These are phyloP conservation scores for Drosophila neotestacea DNA, from an alignment of 2,888 invertebrate species.

Conservation along the genomic window DNA sequence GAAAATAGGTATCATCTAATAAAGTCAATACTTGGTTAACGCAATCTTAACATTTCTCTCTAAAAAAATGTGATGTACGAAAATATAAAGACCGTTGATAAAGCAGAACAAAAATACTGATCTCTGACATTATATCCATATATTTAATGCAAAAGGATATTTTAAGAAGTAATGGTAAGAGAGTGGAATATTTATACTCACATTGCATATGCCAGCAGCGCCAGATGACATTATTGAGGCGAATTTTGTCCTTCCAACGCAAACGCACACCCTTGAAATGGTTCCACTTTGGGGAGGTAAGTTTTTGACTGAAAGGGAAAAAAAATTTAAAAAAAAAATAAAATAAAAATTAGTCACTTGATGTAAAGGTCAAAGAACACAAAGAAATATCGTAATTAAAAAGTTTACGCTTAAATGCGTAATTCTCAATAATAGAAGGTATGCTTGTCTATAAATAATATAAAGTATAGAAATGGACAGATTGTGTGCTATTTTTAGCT, in stretches of 20 bases:
- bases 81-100: no score
- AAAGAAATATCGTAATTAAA: not conserved
- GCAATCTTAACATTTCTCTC: no score
- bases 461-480: constrained; percentile 38
- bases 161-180: no score
- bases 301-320: constrained; percentile 91
- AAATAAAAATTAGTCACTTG: not conserved
- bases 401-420: not conserved
- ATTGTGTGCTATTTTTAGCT: constrained; percentile 47
- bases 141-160: no score
- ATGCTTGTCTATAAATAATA: constrained; percentile 49
- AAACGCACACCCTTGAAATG: constrained; percentile 99
- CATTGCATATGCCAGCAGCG: constrained; percentile 99
- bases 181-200: constrained; percentile 86
- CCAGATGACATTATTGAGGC: constrained; percentile 99
- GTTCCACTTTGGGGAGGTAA: constrained; percentile 99
- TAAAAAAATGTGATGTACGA: no score
- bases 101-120: no score
- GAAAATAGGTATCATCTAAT: no score
- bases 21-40: no score
- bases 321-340: not conserved
- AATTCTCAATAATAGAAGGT: constrained; percentile 21
- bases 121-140: no score
- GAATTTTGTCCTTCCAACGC: constrained; percentile 99
- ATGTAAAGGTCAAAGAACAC: no score